A percentile compares a stretch with the other conserved stretches of the same genome.
Evolutionary conservation across 2,797 vertebrate genomes (phyloP).

Genomic region (Emys orbicularis): DNA sequence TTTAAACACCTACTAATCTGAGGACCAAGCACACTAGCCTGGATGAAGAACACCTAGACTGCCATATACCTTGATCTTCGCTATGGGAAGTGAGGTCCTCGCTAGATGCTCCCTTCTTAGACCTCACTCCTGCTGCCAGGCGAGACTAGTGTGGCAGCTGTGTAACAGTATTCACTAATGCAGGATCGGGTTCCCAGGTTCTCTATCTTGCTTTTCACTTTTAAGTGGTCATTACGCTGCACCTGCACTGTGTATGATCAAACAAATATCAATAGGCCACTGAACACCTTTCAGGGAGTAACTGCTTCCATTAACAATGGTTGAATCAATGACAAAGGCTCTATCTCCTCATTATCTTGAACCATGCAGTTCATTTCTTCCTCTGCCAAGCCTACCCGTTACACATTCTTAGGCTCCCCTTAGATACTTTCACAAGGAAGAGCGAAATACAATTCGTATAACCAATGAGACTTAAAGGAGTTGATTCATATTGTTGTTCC

Average conservation of each 20-base stretch:
- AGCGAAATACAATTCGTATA: accelerated
- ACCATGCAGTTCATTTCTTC: accelerated
- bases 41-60: background rate
- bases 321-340: accelerated
- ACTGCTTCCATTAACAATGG: too few relatives aligned
- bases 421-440: accelerated
- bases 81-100: accelerated
- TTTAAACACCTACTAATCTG: background rate
- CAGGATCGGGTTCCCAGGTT: accelerated
- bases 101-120: accelerated
- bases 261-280: background rate
- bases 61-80: background rate
- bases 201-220: accelerated
- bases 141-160: background rate
- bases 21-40: accelerated
- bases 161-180: background rate
- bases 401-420: accelerated
- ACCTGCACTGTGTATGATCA: accelerated
- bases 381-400: background rate
- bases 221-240: background rate
- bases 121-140: background rate
- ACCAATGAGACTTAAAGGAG: background rate
- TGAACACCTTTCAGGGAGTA: background rate
- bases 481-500: background rate
- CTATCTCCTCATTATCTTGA: background rate